Conservation (phyloP, 2,888 invertebrate genomes). For the Ferdinandea cuprea region DNA sequence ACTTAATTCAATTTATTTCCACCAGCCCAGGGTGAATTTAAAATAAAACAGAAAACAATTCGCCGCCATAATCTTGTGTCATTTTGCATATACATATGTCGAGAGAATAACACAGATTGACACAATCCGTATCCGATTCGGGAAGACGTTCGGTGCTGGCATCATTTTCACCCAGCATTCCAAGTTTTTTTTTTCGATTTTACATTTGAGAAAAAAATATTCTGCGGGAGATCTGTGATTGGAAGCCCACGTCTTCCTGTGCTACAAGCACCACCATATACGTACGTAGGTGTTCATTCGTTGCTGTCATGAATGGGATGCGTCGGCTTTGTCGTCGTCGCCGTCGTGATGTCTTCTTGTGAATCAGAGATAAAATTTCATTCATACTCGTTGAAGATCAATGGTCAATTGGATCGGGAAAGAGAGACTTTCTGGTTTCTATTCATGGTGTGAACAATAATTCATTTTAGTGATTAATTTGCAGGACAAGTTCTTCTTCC, state of each 20-base stretch:
- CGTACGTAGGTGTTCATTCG: constrained; percentile 38
- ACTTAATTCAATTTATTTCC: constrained; percentile 25
- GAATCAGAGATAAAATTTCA: constrained; percentile 45
- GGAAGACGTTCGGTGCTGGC: constrained; percentile 28
- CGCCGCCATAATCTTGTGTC: not conserved
- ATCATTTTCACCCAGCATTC: constrained; percentile 37
- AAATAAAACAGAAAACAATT: not conserved
- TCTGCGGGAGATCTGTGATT: constrained; percentile 35
- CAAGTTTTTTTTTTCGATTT: not conserved
- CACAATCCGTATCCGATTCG: constrained; percentile 48
- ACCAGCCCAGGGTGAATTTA: not conserved
- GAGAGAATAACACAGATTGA: constrained; percentile 33
- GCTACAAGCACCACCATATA: constrained; percentile 8
- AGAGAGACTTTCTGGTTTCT: constrained; percentile 3
- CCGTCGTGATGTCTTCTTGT: constrained; percentile 6
- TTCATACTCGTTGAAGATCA: constrained; percentile 17
- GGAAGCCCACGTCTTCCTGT: constrained; percentile 51
- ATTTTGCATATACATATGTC: constrained; percentile 8
- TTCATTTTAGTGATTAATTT: constrained; percentile 12
- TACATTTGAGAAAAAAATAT: constrained; percentile 1
- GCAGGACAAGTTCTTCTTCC: not conserved
- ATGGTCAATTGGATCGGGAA: not conserved
- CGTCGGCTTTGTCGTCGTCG: not conserved
- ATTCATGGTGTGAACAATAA: constrained; percentile 16
- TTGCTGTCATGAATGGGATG: constrained; percentile 30